Evolutionary conservation across 2,113 vertebrate species (phyloP).

Genomic region (Dicrurus megarhynchus): DNA sequence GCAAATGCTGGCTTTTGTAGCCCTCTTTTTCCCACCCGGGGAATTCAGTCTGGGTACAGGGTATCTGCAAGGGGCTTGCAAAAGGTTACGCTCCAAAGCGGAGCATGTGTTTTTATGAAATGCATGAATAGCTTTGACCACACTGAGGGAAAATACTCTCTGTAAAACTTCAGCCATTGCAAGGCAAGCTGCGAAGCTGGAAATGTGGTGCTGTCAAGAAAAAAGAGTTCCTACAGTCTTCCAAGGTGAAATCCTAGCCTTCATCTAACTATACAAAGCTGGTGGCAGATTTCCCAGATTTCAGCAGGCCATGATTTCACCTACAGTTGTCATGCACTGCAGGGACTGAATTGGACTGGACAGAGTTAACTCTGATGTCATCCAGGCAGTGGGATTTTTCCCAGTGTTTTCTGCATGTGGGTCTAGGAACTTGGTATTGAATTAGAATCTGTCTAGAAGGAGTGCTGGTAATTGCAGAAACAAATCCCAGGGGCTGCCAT

Average conservation of each 20-base stretch:
- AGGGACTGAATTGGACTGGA: background rate
- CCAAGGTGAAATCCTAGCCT: slow-evolving; percentile 37
- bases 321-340: background rate
- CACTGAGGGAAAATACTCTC: background rate
- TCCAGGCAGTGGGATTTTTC: slow-evolving; percentile 23
- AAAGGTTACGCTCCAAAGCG: background rate
- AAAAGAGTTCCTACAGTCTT: background rate
- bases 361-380: slow-evolving; percentile 54
- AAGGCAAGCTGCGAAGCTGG: background rate
- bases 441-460: slow-evolving; percentile 39
- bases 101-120: background rate
- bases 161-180: background rate
- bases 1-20: background rate
- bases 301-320: background rate
- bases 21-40: background rate
- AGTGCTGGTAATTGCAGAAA: slow-evolving; percentile 41
- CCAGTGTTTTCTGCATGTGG: slow-evolving; percentile 3
- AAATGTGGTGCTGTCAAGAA: slow-evolving; percentile 13
- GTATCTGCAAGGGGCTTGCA: background rate
- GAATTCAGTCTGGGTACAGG: background rate
- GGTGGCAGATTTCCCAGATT: slow-evolving; percentile 41
- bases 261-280: background rate
- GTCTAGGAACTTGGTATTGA: slow-evolving; percentile 35
- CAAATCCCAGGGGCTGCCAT: slow-evolving; percentile 48
- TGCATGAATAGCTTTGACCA: background rate